A percentile compares a stretch with the other conserved stretches of the same genome.
Evolutionary conservation across 2,113 vertebrate species (phyloP).

Genomic region (Cairina moschata): DNA sequence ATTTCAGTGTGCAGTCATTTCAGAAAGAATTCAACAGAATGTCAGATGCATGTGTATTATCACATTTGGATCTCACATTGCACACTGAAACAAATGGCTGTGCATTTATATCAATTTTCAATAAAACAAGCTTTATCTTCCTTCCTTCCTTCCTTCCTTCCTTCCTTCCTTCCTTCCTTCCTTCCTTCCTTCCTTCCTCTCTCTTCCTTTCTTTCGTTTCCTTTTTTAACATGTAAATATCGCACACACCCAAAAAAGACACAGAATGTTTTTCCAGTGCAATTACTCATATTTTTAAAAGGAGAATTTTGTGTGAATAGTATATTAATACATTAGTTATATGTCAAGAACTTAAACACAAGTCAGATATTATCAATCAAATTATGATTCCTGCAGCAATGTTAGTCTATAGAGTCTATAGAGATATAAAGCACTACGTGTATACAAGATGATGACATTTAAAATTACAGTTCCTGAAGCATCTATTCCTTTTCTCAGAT

Average conservation of each 20-base stretch:
- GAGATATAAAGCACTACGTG: background rate
- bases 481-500: background rate
- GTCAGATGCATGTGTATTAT: background rate
- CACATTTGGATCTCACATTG: background rate
- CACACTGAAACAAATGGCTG: background rate
- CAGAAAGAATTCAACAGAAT: background rate
- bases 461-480: background rate
- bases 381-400: background rate
- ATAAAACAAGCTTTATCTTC: background rate
- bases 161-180: background rate
- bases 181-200: background rate
- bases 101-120: slow-evolving; percentile 10
- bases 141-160: background rate
- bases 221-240: background rate
- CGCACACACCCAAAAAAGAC: background rate
- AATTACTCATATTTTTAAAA: background rate
- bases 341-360: background rate
- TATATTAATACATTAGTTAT: background rate
- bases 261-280: background rate
- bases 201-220: background rate
- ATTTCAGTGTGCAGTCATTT: background rate
- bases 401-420: background rate
- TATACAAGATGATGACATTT: background rate
- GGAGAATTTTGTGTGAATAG: background rate
- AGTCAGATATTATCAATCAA: background rate